phyloP scores from a whole-genome alignment of 2,113 vertebrate genomes.

The Athene noctua region DNA sequence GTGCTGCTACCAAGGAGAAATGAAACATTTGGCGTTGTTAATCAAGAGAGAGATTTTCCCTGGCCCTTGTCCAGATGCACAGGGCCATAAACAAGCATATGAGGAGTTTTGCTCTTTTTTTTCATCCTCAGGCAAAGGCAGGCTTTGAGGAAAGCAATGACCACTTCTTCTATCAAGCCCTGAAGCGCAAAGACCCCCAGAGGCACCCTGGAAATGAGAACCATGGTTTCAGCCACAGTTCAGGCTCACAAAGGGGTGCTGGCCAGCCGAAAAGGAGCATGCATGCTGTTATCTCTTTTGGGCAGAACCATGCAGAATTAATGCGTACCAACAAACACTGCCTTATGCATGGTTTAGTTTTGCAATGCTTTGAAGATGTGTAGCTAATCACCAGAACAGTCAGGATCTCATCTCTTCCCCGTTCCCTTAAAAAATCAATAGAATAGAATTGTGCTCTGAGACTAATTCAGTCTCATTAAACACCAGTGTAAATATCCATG shows the following conservation, averaged over 20 bases:
- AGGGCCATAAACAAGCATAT: not conserved
- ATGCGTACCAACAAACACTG: not conserved
- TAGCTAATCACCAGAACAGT: not conserved
- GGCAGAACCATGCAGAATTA: not conserved
- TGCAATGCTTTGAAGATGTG: not conserved
- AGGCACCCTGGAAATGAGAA: not conserved
- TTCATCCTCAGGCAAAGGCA: not conserved
- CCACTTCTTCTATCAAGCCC: not conserved
- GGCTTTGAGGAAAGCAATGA: not conserved
- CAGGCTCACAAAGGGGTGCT: not conserved
- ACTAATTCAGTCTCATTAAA: constrained; percentile 14
- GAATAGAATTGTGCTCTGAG: not conserved
- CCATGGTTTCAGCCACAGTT: not conserved
- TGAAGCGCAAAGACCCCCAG: not conserved
- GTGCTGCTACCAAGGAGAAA: not conserved
- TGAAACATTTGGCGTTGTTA: not conserved
- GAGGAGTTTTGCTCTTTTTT: not conserved
- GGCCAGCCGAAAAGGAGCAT: not conserved
- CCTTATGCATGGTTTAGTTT: not conserved
- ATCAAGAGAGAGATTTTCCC: not conserved
- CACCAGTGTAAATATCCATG: not conserved
- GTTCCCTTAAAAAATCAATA: not conserved
- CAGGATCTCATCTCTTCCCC: not conserved
- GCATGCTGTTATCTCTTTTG: not conserved
- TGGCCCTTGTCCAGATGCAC: not conserved